These are phyloP conservation scores for Napeogenes sylphis DNA, from an alignment of 2,888 invertebrate species.

Conservation along the genomic window DNA sequence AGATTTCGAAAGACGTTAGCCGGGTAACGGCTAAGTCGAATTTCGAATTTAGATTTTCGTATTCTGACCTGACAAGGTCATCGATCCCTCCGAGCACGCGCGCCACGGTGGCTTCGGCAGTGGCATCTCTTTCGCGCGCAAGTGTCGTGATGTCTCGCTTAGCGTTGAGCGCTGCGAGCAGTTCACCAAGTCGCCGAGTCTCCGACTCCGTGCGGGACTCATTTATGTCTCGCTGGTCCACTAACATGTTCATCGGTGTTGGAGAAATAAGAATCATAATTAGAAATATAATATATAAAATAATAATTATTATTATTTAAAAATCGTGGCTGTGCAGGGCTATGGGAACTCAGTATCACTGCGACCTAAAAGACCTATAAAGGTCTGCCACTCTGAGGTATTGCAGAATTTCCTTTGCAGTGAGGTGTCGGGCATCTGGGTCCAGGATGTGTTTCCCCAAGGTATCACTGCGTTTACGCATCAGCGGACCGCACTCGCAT, in stretches of 20 bases:
- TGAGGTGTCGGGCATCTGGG: too few species aligned
- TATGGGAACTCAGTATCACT: too few species aligned
- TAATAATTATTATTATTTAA: too few species aligned
- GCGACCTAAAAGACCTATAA: too few species aligned
- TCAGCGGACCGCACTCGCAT: too few species aligned
- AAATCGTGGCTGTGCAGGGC: too few species aligned
- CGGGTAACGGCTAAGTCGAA: not conserved
- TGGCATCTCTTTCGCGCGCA: constrained; percentile 42
- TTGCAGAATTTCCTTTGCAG: too few species aligned
- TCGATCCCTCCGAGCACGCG: constrained; percentile 61
- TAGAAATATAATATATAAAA: too few species aligned
- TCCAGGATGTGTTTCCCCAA: too few species aligned
- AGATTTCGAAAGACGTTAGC: not conserved
- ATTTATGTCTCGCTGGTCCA: constrained; percentile 65
- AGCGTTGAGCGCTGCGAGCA: constrained; percentile 37
- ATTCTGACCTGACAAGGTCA: constrained; percentile 52
- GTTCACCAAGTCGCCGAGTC: constrained; percentile 43
- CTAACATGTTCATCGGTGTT: constrained; percentile 33
- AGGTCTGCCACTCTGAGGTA: too few species aligned
- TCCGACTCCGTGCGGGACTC: constrained; percentile 56
- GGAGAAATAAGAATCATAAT: too few species aligned
- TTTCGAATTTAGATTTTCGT: not conserved
- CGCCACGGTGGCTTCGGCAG: constrained; percentile 45
- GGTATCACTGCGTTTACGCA: too few species aligned
- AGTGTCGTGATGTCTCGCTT: constrained; percentile 38